Evolutionary conservation across 2,113 vertebrate species (phyloP).

Genomic region (Rhombomys opimus): DNA sequence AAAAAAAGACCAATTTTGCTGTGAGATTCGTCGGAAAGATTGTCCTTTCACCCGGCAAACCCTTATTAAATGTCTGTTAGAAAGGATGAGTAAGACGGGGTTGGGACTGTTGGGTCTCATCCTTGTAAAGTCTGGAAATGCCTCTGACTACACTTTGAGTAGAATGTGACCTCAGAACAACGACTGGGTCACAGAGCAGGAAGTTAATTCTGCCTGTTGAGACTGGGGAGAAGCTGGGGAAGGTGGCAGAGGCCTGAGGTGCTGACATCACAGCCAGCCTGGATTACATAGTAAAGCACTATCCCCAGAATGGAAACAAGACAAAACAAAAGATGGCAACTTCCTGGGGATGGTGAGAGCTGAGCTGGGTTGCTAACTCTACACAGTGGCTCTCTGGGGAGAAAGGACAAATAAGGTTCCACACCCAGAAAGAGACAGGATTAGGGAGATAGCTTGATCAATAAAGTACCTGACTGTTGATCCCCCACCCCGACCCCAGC

Average conservation of each 20-base stretch:
- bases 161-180: background rate
- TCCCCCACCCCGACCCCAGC: background rate
- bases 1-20: background rate
- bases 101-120: background rate
- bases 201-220: background rate
- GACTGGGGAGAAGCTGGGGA: background rate
- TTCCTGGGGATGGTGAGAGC: background rate
- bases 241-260: background rate
- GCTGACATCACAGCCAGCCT: background rate
- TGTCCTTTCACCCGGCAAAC: constrained; percentile 6
- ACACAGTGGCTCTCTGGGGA: background rate
- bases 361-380: background rate
- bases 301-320: background rate
- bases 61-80: background rate
- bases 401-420: background rate
- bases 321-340: background rate
- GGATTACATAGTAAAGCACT: background rate
- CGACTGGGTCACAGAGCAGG: background rate
- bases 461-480: background rate
- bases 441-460: background rate
- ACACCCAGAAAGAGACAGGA: background rate
- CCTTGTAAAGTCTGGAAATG: background rate
- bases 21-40: background rate
- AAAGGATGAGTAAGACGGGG: background rate
- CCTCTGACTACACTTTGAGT: background rate